Conservation (phyloP, 2,888 invertebrate genomes). For the Ectobius pallidus region DNA sequence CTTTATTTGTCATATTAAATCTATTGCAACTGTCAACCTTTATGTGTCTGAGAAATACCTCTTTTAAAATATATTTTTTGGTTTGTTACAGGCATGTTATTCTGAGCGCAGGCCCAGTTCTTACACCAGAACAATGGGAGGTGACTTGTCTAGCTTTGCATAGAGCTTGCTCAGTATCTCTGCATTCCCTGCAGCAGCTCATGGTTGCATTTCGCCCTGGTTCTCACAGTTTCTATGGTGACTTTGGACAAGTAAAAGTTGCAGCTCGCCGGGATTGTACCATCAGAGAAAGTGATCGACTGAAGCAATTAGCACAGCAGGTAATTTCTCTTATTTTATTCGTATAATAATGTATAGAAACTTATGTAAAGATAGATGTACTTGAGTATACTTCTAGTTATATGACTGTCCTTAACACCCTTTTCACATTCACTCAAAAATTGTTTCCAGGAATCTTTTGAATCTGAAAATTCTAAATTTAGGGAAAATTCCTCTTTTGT, state of each 20-base stretch:
- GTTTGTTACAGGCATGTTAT: conserved; percentile 69
- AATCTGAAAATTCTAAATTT: too few relatives aligned
- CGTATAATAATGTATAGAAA: too few relatives aligned
- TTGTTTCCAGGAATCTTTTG: too few relatives aligned
- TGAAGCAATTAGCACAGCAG: conserved; percentile 90
- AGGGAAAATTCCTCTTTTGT: too few relatives aligned
- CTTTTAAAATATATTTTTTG: neutral
- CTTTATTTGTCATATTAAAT: too few relatives aligned
- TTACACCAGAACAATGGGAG: conserved; percentile 86
- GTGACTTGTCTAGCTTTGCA: conserved; percentile 82
- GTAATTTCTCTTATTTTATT: conserved; percentile 59
- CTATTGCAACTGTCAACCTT: too few relatives aligned
- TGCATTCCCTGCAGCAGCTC: conserved; percentile 85
- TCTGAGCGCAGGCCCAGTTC: conserved; percentile 74
- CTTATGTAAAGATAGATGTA: too few relatives aligned
- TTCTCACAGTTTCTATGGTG: conserved; percentile 94
- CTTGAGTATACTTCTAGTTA: too few relatives aligned
- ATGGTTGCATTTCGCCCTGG: conserved; percentile 89
- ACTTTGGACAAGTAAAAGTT: conserved; percentile 89
- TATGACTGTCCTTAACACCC: too few relatives aligned
- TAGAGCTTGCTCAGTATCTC: conserved; percentile 83
- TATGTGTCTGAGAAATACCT: too few relatives aligned
- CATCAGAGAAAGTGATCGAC: conserved; percentile 79
- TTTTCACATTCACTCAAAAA: too few relatives aligned
- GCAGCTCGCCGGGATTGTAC: conserved; percentile 89